Percentiles rank a stretch among this genome's conserved stretches.
phyloP scores from a whole-genome alignment of 1,140 invertebrate species.

The Drosophila quadrilineata region DNA sequence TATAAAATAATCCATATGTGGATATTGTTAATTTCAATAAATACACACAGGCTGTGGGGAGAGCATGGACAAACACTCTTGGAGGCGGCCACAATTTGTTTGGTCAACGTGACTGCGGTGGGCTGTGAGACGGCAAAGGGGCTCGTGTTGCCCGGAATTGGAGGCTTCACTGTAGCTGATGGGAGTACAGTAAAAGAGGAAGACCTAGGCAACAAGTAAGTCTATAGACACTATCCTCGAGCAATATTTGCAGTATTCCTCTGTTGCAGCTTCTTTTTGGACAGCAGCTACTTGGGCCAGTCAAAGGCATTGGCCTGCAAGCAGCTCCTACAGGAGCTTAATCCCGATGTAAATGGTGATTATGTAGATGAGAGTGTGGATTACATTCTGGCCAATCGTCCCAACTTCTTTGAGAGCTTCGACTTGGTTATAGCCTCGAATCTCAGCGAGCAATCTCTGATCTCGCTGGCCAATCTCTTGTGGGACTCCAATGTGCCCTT shows the following conservation, averaged over 20 bases:
- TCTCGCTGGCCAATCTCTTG: constrained; percentile 89
- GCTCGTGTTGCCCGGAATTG: constrained; percentile 95
- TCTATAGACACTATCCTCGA: no score
- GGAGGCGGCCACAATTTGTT: constrained; percentile 94
- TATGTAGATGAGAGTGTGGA: constrained; percentile 94
- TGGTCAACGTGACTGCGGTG: constrained; percentile 96
- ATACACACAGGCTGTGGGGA: constrained; percentile 91
- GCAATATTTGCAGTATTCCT: no score
- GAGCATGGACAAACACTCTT: constrained; percentile 96
- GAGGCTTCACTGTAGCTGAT: constrained; percentile 98
- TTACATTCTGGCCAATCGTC: constrained; percentile 91
- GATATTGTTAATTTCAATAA: background rate
- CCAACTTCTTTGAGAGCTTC: constrained; percentile 93
- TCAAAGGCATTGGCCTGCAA: constrained; percentile 92
- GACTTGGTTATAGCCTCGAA: constrained; percentile 93
- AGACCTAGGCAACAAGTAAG: constrained; percentile 95
- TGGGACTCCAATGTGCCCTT: constrained; percentile 94
- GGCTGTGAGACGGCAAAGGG: constrained; percentile 98
- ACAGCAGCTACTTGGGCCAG: constrained; percentile 89
- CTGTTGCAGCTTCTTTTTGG: constrained; percentile 97
- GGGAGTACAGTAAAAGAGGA: constrained; percentile 91
- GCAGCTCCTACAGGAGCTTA: constrained; percentile 93
- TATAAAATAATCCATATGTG: background rate
- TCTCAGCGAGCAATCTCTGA: constrained; percentile 89
- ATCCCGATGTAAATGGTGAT: constrained; percentile 95